Conservation (phyloP, 64 coral and sea anemone species). For the Actinia tenebrosa region DNA sequence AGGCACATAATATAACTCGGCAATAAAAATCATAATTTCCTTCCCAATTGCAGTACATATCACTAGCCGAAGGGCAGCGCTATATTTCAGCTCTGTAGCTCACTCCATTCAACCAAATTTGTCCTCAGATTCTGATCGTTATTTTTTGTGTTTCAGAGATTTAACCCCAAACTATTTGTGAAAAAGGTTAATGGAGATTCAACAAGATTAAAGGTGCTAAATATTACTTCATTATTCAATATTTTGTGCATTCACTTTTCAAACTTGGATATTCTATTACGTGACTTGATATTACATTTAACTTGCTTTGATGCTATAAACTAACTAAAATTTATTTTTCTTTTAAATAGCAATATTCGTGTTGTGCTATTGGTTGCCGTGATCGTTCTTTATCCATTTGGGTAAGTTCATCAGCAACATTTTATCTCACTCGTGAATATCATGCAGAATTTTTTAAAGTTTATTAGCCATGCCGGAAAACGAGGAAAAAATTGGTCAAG, state of each 20-base stretch:
- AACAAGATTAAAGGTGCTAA: slow-evolving; percentile 61
- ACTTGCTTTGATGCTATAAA: background rate
- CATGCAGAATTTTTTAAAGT: too few relatives aligned
- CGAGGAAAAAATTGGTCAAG: too few relatives aligned
- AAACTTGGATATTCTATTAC: background rate
- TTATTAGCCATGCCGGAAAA: too few relatives aligned
- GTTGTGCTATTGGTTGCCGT: slow-evolving; percentile 97
- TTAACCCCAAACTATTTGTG: slow-evolving; percentile 87
- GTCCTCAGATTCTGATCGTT: too few relatives aligned
- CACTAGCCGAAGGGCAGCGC: too few relatives aligned
- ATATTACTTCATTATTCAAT: background rate
- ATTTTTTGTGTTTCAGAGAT: slow-evolving; percentile 45
- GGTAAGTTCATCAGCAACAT: slow-evolving; percentile 42
- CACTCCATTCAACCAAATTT: background rate
- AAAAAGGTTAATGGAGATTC: slow-evolving; percentile 85
- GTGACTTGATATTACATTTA: background rate
- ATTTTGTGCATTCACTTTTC: background rate
- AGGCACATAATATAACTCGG: too few relatives aligned
- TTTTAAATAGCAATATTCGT: slow-evolving; percentile 88
- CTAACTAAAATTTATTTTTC: background rate
- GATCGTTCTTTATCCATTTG: slow-evolving; percentile 93
- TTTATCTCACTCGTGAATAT: too few relatives aligned
- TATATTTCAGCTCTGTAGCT: background rate
- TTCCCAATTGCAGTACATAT: too few relatives aligned
- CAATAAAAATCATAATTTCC: too few relatives aligned